A percentile compares a stretch with the other conserved stretches of the same genome.
Conservation (phyloP, 2,113 vertebrate genomes). For the Percina caprodes region DNA sequence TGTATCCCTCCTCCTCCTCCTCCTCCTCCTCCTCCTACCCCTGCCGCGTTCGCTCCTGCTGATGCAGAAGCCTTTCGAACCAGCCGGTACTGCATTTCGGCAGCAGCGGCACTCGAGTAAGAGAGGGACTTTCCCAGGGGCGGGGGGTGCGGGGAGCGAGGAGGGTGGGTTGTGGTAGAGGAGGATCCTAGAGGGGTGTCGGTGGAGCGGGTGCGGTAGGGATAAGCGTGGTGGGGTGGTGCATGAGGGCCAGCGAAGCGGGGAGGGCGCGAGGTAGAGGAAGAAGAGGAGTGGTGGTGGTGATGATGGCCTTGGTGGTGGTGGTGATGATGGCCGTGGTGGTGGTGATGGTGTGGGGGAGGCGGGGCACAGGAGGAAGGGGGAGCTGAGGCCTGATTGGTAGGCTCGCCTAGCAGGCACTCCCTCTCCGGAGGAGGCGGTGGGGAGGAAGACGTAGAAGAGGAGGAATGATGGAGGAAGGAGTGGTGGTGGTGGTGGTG, state of each 20-base stretch:
- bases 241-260: conserved; percentile 60
- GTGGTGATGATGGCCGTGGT: conserved; percentile 81
- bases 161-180: conserved; percentile 66
- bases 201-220: conserved; percentile 88
- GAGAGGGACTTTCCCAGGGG: conserved; percentile 92
- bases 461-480: conserved; percentile 81
- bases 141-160: conserved; percentile 78
- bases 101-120: conserved; percentile 89
- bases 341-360: conserved; percentile 66
- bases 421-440: conserved; percentile 74
- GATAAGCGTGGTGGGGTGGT: conserved; percentile 68
- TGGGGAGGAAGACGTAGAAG: conserved; percentile 80
- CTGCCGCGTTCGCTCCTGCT: conserved; percentile 73
- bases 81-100: conserved; percentile 87
- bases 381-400: conserved; percentile 38
- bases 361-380: conserved; percentile 46
- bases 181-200: conserved; percentile 81
- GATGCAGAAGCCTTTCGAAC: conserved; percentile 83
- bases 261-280: conserved; percentile 72
- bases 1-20: conserved; percentile 69
- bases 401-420: conserved; percentile 66
- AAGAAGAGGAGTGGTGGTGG: conserved; percentile 65
- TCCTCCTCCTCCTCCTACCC: conserved; percentile 62
- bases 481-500: conserved; percentile 58
- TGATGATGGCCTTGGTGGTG: conserved; percentile 77